Evolutionary conservation across 2,113 vertebrate genomes (phyloP), one percentile per base, ranked within the genome.

Genomic region (Lophotis ruficrista): DNA sequence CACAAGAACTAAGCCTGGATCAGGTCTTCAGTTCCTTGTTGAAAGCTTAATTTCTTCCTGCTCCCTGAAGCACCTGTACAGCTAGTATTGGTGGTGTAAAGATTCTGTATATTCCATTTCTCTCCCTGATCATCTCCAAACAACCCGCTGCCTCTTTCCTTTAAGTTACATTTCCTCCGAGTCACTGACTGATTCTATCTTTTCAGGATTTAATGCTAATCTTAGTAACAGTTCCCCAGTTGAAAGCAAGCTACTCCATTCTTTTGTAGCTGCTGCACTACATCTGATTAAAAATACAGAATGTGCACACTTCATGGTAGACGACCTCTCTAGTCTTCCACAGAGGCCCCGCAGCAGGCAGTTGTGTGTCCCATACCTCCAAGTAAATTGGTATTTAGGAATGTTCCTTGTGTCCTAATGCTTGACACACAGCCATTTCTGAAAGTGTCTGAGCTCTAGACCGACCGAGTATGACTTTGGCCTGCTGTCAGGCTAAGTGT

Each of bases 391-490:
- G 20, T 60, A 38, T 66, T 70, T 28, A 66, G 64, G 47, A 54
- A 30, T 8, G 11, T 7, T 65, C 30, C 24, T 8, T 35, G 21
- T 3, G 2, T 25, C 43, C 35, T 31, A 38, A 17, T 5, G 50
- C 83, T 75, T 0, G 0, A 17, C 10, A 17, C 19, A 12, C 1
- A 5, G 51, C n/a, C 20, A 4, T 16, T 73, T 66, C 56, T 58
- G 38, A 30, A 45, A 57, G 10, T 2, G 6, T 27, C 3, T 54
- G 41, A 80, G 50, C 60, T 91, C 37, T 8, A 30, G 56, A 13
- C 37, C 62, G 24, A 41, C 21, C 1, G 3, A 19, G 53, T 27
- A 4, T 12, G 28, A 43, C 57, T 33, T 4, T 27, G 56, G 51
- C 73, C 38, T 68, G 70, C 61, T 62, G 50, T 60, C 53, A 79